Evolutionary conservation across 2,797 vertebrate genomes (phyloP).

Genomic region (Tapirus indicus): DNA sequence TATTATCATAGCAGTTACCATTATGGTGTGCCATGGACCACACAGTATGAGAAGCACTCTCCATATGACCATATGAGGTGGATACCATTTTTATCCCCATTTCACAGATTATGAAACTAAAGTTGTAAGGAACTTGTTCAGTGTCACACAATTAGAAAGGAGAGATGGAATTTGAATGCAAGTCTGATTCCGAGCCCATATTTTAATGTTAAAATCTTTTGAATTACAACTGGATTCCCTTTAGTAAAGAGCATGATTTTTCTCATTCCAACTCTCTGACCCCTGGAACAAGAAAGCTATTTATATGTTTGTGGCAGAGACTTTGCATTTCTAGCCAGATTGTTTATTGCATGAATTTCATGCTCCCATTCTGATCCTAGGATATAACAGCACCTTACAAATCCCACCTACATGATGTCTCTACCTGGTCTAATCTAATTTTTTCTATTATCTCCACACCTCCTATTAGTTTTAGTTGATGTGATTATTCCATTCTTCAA

Average conservation of each 20-base stretch:
- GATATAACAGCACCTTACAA: neutral
- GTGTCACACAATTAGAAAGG: neutral
- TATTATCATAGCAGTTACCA: neutral
- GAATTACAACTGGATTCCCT: neutral
- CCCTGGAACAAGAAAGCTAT: neutral
- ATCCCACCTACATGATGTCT: neutral
- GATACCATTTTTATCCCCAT: neutral
- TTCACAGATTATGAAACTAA: conserved; percentile 55
- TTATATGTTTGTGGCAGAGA: neutral
- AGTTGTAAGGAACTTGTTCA: neutral
- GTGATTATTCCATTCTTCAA: neutral
- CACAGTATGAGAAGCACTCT: neutral
- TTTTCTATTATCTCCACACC: neutral
- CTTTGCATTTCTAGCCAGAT: neutral
- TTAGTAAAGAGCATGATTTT: conserved; percentile 14
- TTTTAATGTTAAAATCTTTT: conserved; percentile 16
- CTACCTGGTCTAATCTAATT: neutral
- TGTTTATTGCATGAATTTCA: conserved; percentile 4
- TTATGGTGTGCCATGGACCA: neutral
- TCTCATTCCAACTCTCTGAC: neutral
- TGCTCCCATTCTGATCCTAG: neutral
- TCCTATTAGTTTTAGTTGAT: neutral
- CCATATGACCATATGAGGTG: neutral
- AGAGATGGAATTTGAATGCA: neutral
- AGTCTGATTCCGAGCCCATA: neutral